Percentiles rank a stretch among this genome's conserved stretches.
Evolutionary conservation across 1,140 invertebrate species (phyloP).

Genomic region (Drosophila paulistorum): DNA sequence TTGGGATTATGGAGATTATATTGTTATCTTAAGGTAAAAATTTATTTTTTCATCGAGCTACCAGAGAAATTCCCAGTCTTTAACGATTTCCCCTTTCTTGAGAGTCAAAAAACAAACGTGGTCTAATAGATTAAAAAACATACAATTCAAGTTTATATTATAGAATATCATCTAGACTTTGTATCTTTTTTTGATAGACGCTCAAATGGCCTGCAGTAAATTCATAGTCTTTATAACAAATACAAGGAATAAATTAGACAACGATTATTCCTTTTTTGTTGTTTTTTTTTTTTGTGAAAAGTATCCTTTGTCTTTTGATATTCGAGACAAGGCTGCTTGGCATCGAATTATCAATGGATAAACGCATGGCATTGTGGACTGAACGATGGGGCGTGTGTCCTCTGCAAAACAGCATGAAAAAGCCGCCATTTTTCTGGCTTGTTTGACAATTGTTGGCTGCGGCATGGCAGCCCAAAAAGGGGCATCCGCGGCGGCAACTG

Average conservation of each 20-base stretch:
- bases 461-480: conserved; percentile 33
- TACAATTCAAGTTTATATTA: too few relatives aligned
- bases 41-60: too few relatives aligned
- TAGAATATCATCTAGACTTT: too few relatives aligned
- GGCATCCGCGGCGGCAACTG: conserved; percentile 23
- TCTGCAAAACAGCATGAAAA: conserved; percentile 36
- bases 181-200: too few relatives aligned
- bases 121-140: too few relatives aligned
- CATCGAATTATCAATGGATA: conserved; percentile 21
- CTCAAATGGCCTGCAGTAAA: not conserved
- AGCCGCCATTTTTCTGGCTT: conserved; percentile 75
- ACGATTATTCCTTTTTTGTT: not conserved
- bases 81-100: not conserved
- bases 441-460: conserved; percentile 74
- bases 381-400: not conserved
- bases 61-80: too few relatives aligned
- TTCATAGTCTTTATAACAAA: not conserved
- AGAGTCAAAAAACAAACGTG: not conserved
- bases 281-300: not conserved
- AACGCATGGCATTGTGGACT: conserved; percentile 16
- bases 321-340: conserved; percentile 2
- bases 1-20: too few relatives aligned
- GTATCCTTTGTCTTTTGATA: not conserved
- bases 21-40: too few relatives aligned
- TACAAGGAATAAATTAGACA: not conserved